Base-by-base conservation (phyloP, 2,113 vertebrate genomes). In the Nibea coibor region DNA sequence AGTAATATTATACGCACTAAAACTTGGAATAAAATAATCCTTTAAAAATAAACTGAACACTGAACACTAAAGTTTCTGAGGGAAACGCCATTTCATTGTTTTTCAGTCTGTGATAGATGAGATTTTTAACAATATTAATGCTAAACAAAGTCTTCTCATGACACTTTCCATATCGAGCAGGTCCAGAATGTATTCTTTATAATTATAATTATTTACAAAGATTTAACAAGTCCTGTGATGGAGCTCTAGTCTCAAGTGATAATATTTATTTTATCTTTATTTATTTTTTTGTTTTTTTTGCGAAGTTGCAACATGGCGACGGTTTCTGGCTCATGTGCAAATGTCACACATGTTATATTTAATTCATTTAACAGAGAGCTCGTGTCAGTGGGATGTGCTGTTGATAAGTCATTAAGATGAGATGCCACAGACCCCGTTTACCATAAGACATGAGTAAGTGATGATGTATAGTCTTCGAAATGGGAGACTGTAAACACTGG, bases 371-470 rank as follows among this genome's bases (percentile, higher is more conserved):
- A n/a, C n/a, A n/a, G n/a, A n/a, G n/a, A n/a, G n/a, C n/a, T n/a
- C n/a, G n/a, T n/a, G n/a, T n/a, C n/a, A n/a, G n/a, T n/a, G n/a
- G n/a, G n/a, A n/a, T n/a, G n/a, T n/a, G n/a, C n/a, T n/a, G n/a
- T n/a, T n/a, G n/a, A n/a, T n/a, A n/a, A n/a, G n/a, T n/a, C n/a
- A n/a, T n/a, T n/a, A n/a, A n/a, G n/a, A n/a, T n/a, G n/a, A n/a
- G n/a, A n/a, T n/a, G n/a, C n/a, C n/a, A n/a, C 43, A 47, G 59
- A 58, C 59, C 43, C 73, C 83, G 63, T 72, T 78, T 67, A 54
- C 48, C 54, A 66, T 45, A 28, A 28, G 24, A 35, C 31, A 35
- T 35, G 31, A 47, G 39, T 24, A 24, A 87, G 70, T 56, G 53
- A 50, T 72, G 65, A 78, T 65, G 62, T 58, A 62, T 48, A 16